phyloP scores from a whole-genome alignment of 2,797 vertebrate genomes.

The Muscicapa striata region DNA sequence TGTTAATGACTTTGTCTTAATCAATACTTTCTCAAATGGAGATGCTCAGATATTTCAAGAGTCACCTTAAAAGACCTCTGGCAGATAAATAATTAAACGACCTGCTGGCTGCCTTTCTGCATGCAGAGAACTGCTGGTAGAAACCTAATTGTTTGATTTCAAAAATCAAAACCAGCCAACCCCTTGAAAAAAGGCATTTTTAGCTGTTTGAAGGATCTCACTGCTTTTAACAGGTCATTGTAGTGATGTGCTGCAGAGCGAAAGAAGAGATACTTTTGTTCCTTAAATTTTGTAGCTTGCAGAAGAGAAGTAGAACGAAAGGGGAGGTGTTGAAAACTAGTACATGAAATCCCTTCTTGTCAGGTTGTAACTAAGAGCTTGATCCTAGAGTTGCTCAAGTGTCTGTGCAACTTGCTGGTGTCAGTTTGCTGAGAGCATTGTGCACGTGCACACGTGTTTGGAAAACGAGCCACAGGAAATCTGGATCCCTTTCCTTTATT shows the following conservation, averaged over 20 bases:
- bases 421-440: background rate
- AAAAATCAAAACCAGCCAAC: slow-evolving; percentile 32
- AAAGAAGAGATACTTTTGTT: background rate
- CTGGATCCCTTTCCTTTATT: background rate
- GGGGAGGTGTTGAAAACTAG: background rate
- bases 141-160: slow-evolving; percentile 41
- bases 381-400: background rate
- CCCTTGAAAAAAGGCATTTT: background rate
- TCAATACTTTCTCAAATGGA: slow-evolving; percentile 59
- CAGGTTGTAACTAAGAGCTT: background rate
- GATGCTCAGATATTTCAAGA: slow-evolving; percentile 4
- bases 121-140: background rate
- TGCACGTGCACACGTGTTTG: background rate
- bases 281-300: background rate
- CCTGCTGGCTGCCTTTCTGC: background rate
- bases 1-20: slow-evolving; percentile 58
- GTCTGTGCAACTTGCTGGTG: background rate
- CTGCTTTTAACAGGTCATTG: background rate
- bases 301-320: background rate
- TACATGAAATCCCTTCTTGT: background rate
- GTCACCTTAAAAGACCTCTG: slow-evolving; percentile 44
- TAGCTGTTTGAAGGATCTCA: background rate
- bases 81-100: slow-evolving; percentile 55
- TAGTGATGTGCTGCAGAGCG: background rate
- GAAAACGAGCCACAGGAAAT: background rate